phyloP scores from a whole-genome alignment of 1,140 invertebrate genomes.

The Homarus americanus region DNA sequence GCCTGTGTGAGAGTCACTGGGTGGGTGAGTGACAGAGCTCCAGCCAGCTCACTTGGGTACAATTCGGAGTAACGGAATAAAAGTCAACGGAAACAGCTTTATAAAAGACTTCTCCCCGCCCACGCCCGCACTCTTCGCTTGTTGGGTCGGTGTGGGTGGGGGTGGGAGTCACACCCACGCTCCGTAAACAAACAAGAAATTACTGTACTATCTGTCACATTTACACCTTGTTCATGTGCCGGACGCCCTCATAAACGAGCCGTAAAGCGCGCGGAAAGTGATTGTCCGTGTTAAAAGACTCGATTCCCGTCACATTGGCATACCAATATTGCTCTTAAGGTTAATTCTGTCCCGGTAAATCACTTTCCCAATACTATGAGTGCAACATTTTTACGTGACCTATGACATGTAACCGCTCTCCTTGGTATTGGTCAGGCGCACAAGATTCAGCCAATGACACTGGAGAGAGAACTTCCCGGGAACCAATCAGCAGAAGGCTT shows the following conservation, averaged over 20 bases:
- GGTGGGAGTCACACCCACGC: background rate
- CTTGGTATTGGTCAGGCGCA: conserved; percentile 28
- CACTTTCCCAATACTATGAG: conserved; percentile 39
- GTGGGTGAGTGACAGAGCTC: too few relatives aligned
- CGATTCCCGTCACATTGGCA: background rate
- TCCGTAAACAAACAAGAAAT: background rate
- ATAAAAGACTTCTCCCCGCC: too few relatives aligned
- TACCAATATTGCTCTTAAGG: conserved; percentile 53
- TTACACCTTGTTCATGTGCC: background rate
- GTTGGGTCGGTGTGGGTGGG: too few relatives aligned
- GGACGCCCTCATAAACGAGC: background rate
- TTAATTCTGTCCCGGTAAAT: conserved; percentile 50
- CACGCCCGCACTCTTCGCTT: too few relatives aligned
- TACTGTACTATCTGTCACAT: background rate
- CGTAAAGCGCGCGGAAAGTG: background rate
- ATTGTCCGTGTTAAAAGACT: background rate
- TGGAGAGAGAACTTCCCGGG: background rate
- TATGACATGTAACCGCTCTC: background rate
- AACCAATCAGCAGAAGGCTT: conserved; percentile 60
- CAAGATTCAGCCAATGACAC: background rate
- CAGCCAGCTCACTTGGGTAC: too few relatives aligned
- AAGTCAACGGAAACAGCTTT: too few relatives aligned
- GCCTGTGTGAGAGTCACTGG: too few relatives aligned
- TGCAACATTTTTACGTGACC: conserved; percentile 25
- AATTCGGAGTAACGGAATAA: too few relatives aligned